Evolutionary conservation across 2,113 vertebrate species (phyloP), one percentile per base, ranked within the genome.

Genomic region (Fukomys damarensis): DNA sequence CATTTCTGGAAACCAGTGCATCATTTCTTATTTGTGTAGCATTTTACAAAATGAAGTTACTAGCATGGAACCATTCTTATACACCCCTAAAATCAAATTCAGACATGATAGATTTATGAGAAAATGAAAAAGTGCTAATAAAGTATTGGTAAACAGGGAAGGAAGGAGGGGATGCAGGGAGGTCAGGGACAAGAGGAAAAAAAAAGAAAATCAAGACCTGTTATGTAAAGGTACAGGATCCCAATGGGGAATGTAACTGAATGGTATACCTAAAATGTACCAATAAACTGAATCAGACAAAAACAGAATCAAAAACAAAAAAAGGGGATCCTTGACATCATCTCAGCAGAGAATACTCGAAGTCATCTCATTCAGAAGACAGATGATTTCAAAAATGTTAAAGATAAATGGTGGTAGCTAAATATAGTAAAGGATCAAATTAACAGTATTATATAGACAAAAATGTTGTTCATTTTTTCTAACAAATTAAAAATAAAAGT

Each of bases 401-500:
- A 4, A 35, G 22, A 11, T 86, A 28, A 6, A 17, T 86, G 9
- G 12, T 88, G 7, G 8, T 68, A 79, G 13, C 41, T 59, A 12
- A 49, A 49, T 17, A 16, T 26, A 49, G 70, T 49, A 65, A 97
- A 58, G 32, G 76, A 96, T 97, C 59, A 80, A 49, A 92, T 82
- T 97, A 76, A 95, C 81, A 96, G 38, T 72, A 61, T 80, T 86
- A 86, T 32, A 49, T 43, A 94, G 54, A 92, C 2, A 86, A 84
- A 26, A 7, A 7, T 87, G 1, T 90, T 90, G 14, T 96, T 94
- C 43, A 68, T 7, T 72, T 88, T 91, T 41, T 32, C 81, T 95
- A 97, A 92, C 72, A 97, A n/a, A 90, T 88, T 87, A 96, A 93
- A 94, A 28, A 59, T 17, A 79, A 95, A 95, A n/a, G n/a, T 3